Percentiles rank a stretch among this genome's conserved stretches.
Evolutionary conservation across 2,797 vertebrate species (phyloP).

Genomic region (Simalia tracyae): DNA sequence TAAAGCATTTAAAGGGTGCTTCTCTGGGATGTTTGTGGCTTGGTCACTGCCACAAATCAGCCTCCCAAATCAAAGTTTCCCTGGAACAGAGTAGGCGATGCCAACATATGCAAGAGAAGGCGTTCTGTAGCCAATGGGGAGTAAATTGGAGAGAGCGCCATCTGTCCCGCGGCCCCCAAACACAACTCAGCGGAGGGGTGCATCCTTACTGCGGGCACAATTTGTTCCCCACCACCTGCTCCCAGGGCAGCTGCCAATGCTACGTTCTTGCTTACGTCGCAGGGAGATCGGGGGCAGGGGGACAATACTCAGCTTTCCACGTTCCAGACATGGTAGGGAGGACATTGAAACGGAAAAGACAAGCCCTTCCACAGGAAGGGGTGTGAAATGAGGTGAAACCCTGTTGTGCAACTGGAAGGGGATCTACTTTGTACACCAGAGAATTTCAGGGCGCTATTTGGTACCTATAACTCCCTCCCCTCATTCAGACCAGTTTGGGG

Average conservation of each 20-base stretch:
- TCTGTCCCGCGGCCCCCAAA: conserved; percentile 34
- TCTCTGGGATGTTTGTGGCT: neutral
- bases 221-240: conserved; percentile 54
- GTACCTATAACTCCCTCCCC: neutral
- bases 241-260: conserved; percentile 21
- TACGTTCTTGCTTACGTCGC: conserved; percentile 36
- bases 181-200: neutral
- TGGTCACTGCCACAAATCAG: conserved; percentile 32
- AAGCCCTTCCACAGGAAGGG: neutral
- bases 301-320: too few species aligned
- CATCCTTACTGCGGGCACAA: conserved; percentile 52
- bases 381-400: neutral
- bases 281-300: neutral
- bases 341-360: neutral
- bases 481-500: neutral
- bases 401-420: neutral
- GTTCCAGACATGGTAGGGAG: neutral
- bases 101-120: conserved; percentile 46
- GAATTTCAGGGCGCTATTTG: neutral
- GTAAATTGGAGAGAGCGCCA: conserved; percentile 59
- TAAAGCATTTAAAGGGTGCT: neutral
- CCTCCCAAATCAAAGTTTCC: conserved; percentile 42
- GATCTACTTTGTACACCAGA: neutral
- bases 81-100: conserved; percentile 62
- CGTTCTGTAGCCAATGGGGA: conserved; percentile 61